Evolutionary conservation across 2,113 vertebrate genomes (phyloP), one percentile per base, ranked within the genome.

Genomic region (Caretta caretta): DNA sequence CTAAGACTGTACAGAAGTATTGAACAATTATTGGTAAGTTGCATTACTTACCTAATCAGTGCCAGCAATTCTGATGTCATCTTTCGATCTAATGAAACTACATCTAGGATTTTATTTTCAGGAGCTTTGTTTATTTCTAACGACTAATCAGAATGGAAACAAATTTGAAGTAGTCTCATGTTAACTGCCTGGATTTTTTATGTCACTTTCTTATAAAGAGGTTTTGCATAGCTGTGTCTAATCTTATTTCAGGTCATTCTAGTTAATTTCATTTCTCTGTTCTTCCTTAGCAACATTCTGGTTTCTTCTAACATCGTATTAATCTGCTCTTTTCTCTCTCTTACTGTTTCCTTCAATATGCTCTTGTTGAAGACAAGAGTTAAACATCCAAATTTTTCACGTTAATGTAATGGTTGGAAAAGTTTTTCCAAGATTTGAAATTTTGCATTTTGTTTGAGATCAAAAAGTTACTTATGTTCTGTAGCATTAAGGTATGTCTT

Each of bases 391-490:
- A n/a, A 65, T 65, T 65, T 6, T 35, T n/a, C 62, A n/a, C 16
- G 19, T 65, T 65, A 65, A 65, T 17, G 14, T 19, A n/a, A 65
- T 19, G 16, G 31, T n/a, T 65, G 31, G 35, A 7, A 57, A 94
- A 14, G 3, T 79, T 85, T 51, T 85, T 62, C 27, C 50, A 93
- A 42, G 10, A 82, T 35, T 38, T 83, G 10, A 31, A 84, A 51
- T 85, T 91, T 92, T 48, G 87, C 8, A 48, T 91, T 91, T 87
- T 57, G 20, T 91, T 84, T 53, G 16, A 89, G 90, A 85, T 87
- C 31, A 79, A 50, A 82, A 16, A 24, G 25, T 65, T 65, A 92
- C 24, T 82, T 87, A n/a, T n/a, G 42, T 82, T 92, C 49, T 88
- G n/a, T 16, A 54, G 11, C 42, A 78, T 80, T 19, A 90, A 72